Conservation (phyloP, 2,113 vertebrate species). For the Arvicanthis niloticus region DNA sequence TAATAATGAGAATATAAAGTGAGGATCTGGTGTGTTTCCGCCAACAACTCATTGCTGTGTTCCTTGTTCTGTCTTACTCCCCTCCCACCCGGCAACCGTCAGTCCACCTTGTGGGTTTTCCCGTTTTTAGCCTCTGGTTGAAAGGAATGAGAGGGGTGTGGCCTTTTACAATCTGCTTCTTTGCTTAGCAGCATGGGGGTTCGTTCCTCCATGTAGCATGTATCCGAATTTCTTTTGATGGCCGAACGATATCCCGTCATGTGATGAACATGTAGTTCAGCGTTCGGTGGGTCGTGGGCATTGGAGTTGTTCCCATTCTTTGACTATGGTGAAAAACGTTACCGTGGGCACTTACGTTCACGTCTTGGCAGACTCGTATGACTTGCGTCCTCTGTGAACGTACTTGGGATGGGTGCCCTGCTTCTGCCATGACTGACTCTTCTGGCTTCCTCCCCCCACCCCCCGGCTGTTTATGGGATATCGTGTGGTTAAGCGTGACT, state of each 20-base stretch:
- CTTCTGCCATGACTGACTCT: not conserved
- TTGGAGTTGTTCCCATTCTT: not conserved
- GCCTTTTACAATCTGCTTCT: not conserved
- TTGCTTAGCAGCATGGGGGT: not conserved
- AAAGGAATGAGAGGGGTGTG: fast-evolving
- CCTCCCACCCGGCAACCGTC: not conserved
- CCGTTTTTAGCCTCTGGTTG: fast-evolving
- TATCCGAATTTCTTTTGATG: not conserved
- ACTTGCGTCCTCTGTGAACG: not conserved
- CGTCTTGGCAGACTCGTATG: fast-evolving
- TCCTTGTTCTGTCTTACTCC: too few species aligned
- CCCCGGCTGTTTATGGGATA: not conserved
- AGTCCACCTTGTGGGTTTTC: too few species aligned
- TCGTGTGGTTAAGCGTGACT: not conserved
- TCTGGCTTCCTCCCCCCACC: not conserved
- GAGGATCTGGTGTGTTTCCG: not conserved
- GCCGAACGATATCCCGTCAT: fast-evolving
- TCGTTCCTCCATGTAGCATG: fast-evolving
- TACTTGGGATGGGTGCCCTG: not conserved
- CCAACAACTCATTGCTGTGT: fast-evolving
- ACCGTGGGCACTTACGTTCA: not conserved
- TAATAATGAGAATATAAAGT: too few species aligned
- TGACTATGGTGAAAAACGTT: not conserved
- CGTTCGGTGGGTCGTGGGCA: not conserved
- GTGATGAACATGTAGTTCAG: too few species aligned